phyloP scores from a whole-genome alignment of 2,797 vertebrate genomes.

The Psittacula derbiana region DNA sequence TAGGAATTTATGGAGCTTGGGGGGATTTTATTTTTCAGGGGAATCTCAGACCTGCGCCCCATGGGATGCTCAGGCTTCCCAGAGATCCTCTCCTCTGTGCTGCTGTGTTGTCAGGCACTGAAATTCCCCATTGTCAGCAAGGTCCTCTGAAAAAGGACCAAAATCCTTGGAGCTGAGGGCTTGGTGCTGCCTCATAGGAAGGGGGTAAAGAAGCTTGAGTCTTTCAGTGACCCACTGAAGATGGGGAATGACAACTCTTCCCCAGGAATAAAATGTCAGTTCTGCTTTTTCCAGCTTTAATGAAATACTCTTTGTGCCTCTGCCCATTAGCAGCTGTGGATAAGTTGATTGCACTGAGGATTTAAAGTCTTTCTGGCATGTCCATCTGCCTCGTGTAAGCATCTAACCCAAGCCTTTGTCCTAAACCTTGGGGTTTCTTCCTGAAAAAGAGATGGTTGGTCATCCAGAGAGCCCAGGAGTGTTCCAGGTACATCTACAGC shows the following conservation, averaged over 20 bases:
- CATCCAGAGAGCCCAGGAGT: background rate
- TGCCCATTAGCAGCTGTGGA: background rate
- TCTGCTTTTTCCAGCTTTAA: background rate
- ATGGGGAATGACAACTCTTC: background rate
- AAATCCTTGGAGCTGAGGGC: background rate
- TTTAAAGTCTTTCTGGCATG: background rate
- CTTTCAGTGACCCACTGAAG: background rate
- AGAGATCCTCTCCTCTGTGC: background rate
- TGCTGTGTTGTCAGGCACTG: fast-evolving
- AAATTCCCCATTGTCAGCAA: background rate
- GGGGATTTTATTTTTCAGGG: background rate
- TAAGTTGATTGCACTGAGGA: background rate
- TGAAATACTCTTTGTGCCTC: background rate
- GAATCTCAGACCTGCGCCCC: background rate
- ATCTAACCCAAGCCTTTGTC: background rate
- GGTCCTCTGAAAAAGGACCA: background rate
- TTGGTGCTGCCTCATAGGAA: fast-evolving
- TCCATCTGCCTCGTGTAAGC: background rate
- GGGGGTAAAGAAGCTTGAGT: background rate
- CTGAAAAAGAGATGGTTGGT: fast-evolving
- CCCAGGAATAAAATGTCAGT: background rate
- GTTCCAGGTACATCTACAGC: background rate
- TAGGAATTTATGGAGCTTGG: background rate
- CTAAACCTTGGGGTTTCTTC: background rate
- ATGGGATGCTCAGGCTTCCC: background rate